A percentile compares a stretch with the other conserved stretches of the same genome.
Evolutionary conservation across 2,113 vertebrate genomes (phyloP).

Genomic region (Heteronetta atricapilla): DNA sequence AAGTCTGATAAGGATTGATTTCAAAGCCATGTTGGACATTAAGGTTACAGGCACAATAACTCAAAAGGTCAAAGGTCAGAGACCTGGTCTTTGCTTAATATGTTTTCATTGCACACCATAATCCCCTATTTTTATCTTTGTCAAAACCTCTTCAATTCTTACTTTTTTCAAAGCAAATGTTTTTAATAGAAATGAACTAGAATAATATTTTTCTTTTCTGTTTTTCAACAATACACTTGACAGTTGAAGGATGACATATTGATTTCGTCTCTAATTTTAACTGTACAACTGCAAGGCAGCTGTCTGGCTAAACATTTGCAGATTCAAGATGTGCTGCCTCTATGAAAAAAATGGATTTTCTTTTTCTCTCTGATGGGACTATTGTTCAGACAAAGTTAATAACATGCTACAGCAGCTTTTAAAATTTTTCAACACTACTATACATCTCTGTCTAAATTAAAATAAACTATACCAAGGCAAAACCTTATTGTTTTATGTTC

Average conservation of each 20-base stretch:
- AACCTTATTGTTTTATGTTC: background rate
- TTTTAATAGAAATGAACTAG: background rate
- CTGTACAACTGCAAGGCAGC: background rate
- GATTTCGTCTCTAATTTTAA: constrained; percentile 33
- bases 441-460: background rate
- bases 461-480: background rate
- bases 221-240: background rate
- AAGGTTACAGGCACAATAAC: background rate
- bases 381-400: background rate
- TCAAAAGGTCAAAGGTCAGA: background rate
- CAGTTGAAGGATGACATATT: constrained; percentile 21
- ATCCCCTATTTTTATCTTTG: background rate
- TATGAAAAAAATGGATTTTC: constrained; percentile 23
- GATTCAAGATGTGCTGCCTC: background rate
- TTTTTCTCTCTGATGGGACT: background rate
- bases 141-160: background rate
- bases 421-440: background rate
- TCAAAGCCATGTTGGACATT: background rate
- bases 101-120: background rate
- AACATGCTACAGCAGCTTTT: background rate
- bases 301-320: background rate
- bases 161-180: background rate
- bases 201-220: background rate
- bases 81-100: background rate
- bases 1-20: constrained; percentile 10